phyloP scores from a whole-genome alignment of 2,113 vertebrate genomes.

The Lucifuga dentata region DNA sequence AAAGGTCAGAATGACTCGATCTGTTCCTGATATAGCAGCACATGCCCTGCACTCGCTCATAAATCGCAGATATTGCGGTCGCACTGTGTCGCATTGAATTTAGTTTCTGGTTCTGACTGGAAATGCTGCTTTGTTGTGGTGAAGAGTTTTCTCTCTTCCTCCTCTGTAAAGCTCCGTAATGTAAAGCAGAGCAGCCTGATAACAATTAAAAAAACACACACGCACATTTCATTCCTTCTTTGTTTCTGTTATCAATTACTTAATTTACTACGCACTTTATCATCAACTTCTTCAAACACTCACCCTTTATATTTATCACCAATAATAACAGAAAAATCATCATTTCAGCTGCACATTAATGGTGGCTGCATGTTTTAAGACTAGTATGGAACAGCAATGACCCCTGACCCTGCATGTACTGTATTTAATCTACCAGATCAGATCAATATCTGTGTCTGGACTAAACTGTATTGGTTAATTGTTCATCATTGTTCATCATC shows the following conservation, averaged over 20 bases:
- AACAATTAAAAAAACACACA: conserved; percentile 37
- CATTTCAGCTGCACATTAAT: too few relatives aligned
- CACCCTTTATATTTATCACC: neutral
- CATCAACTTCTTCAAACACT: neutral
- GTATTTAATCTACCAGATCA: too few relatives aligned
- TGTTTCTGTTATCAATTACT: conserved; percentile 12
- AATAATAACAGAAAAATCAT: too few relatives aligned
- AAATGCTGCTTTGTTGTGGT: conserved; percentile 58
- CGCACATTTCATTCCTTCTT: neutral
- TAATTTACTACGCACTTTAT: neutral
- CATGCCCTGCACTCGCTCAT: conserved; percentile 48
- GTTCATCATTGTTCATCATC: too few relatives aligned
- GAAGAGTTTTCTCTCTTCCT: neutral
- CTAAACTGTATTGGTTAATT: too few relatives aligned
- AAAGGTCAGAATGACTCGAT: too few relatives aligned
- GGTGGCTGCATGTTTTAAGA: too few relatives aligned
- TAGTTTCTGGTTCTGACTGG: conserved; percentile 66
- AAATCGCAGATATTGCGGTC: conserved; percentile 63
- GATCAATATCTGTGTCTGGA: too few relatives aligned
- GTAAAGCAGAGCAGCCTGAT: conserved; percentile 62
- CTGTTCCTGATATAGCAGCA: conserved; percentile 70
- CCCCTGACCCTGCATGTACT: too few relatives aligned
- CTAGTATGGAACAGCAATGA: too few relatives aligned
- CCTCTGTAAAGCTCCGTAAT: conserved; percentile 25
- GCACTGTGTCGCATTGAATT: conserved; percentile 47